Conservation (phyloP, 2,113 vertebrate genomes). For the Calidris pygmaea region DNA sequence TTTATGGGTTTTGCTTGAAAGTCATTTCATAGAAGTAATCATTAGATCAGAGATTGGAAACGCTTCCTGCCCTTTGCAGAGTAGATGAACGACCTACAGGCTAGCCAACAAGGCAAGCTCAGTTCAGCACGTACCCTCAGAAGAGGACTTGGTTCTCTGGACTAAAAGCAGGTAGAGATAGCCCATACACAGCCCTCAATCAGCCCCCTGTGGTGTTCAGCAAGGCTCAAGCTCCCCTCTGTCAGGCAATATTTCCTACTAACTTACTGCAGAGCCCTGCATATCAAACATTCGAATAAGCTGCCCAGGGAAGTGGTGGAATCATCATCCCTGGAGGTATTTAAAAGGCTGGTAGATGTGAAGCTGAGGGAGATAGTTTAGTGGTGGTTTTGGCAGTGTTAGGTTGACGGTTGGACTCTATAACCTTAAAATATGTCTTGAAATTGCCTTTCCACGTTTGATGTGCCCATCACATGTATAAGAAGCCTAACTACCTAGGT, state of each 20-base stretch:
- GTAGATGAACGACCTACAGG: not conserved
- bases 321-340: not conserved
- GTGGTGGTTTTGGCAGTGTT: not conserved
- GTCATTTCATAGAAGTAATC: not conserved
- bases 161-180: not conserved
- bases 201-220: not conserved
- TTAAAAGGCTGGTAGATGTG: not conserved
- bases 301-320: not conserved
- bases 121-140: not conserved
- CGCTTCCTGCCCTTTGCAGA: not conserved
- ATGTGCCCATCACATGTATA: not conserved
- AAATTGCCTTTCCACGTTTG: not conserved
- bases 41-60: not conserved
- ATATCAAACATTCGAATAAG: not conserved
- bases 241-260: not conserved
- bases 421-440: not conserved
- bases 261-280: not conserved
- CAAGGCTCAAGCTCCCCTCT: not conserved
- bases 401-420: not conserved
- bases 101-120: not conserved
- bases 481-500: not conserved
- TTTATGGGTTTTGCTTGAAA: not conserved
- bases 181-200: accelerated
- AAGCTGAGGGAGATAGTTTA: not conserved
- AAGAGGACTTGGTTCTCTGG: not conserved